phyloP scores from a whole-genome alignment of 1,140 invertebrate genomes.

The Drosophila ficusphila region DNA sequence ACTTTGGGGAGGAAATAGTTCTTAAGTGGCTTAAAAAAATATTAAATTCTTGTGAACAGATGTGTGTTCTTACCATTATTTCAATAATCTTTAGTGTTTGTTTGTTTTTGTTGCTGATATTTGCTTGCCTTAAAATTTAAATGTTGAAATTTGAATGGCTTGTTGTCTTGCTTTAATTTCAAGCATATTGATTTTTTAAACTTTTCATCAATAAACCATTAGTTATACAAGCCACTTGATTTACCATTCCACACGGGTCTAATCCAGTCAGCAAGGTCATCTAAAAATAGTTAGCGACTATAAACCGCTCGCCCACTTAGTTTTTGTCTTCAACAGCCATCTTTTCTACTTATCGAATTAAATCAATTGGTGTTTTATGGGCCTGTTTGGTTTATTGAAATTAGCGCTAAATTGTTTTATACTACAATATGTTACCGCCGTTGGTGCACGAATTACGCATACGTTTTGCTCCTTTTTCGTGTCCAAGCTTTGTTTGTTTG shows the following conservation, averaged over 20 bases:
- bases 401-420: conserved; percentile 78
- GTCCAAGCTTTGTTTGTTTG: conserved; percentile 51
- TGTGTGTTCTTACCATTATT: not conserved
- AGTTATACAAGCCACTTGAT: not conserved
- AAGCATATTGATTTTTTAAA: not conserved
- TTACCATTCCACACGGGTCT: not conserved
- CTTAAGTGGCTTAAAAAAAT: not conserved
- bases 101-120: not conserved
- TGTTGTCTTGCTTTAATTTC: too few relatives aligned
- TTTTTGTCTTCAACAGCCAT: conserved; percentile 4
- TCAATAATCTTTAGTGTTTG: not conserved
- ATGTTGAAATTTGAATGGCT: not conserved
- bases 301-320: not conserved
- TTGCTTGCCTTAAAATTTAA: too few relatives aligned
- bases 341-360: conserved; percentile 19
- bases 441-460: conserved; percentile 30
- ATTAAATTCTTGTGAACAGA: too few relatives aligned
- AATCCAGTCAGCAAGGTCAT: not conserved
- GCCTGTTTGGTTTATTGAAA: conserved; percentile 66
- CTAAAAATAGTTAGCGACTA: conserved; percentile 1
- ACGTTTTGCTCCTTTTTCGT: conserved; percentile 19
- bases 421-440: conserved; percentile 62
- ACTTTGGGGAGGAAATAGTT: conserved; percentile 1
- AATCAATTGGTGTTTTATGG: conserved; percentile 36
- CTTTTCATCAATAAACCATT: not conserved